Base-by-base conservation (phyloP, 2,113 vertebrate species). In the Miniopterus natalensis region DNA sequence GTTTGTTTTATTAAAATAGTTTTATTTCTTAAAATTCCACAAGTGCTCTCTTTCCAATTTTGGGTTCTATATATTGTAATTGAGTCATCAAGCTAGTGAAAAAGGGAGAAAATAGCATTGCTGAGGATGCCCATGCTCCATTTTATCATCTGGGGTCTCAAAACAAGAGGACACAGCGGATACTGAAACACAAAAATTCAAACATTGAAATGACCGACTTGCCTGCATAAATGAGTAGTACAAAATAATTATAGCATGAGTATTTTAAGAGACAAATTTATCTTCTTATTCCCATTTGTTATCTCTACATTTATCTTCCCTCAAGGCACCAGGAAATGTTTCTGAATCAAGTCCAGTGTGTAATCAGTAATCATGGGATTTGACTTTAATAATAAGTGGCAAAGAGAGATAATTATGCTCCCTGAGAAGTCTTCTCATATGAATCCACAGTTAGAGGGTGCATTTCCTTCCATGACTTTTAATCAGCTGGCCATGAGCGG, bases 101-200 rank as follows among this genome's bases (percentile, higher is more conserved):
- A 70, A 61, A 70, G 61, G 40, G 9, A 79, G 4, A 8, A 29
- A 83, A 9, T 6, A 20, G 14, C 55, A 49, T 42, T 61, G 49
- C 47, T 23, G 47, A 65, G 57, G 40, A 57, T 86, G 25, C 11
- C 49, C 10, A 31, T 15, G 23, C 59, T 63, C 5, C 12, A 18
- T 42, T 59, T 81, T 47, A 27, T 73, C 27, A 21, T 65, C 65
- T 66, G 40, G 49, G 47, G 20, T 59, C 66, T 96, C 59, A 61
- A 20, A 94, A 49, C 12, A 55, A 74, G 57, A 96, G 66, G 59
- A 94, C 27, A 27, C 74, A 91, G 15, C 51, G 27, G 92, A 96
- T 86, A 68, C 88, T 91, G 75, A 90, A 94, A 94, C 12, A 74
- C 45, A 84, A 23, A 74, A 65, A 40, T 29, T 11, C 5, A 73